Evolutionary conservation across 1,140 invertebrate species (phyloP), one percentile per base, ranked within the genome.

Genomic region (Papilio polytes): DNA sequence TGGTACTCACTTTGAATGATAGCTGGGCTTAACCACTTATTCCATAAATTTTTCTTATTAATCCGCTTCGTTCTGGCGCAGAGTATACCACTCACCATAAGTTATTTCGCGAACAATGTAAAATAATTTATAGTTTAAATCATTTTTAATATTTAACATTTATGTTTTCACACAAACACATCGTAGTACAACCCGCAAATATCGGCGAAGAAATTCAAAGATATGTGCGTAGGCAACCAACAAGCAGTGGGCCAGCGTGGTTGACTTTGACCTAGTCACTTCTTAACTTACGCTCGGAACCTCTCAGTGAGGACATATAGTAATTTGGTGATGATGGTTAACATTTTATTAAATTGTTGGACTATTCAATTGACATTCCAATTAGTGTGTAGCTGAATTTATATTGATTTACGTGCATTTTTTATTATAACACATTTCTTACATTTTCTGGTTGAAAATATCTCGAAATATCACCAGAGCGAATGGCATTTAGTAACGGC

Each of bases 1-100:
- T 93, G 88, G 85, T 87, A 86, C 90, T 87, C 90, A 88, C 91
- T 92, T 92, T 94, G 91, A 94, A 92, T 89, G 91, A 94, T 94
- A 87, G 89, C 88, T 85, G 87, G 86, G 88, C 85, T 90, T 88
- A 91, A 92, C 88, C 91, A 91, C 89, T 94, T 92, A 90, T 82
- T 87, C 84, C 90, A 93, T 91, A 90, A 88, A 91, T 92, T 91
- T 91, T 81, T 85, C 89, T 91, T 88, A 91, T 91, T 84, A 89
- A 91, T 91, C 86, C 82, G 87, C 84, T 83, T 83, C 83, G 83
- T 87, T 86, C 78, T 81, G 80, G 63, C 51, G 74, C 59, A 82
- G 82, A 82, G 82, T 78, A 80, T 78, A 83, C 80, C 80, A 73
- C 80, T 73, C 80, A 74, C 78, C 74, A 79, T 82, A 81, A 63